These are phyloP conservation scores for Polyodon spathula DNA, from an alignment of 2,113 vertebrate species.

Conservation along the genomic window DNA sequence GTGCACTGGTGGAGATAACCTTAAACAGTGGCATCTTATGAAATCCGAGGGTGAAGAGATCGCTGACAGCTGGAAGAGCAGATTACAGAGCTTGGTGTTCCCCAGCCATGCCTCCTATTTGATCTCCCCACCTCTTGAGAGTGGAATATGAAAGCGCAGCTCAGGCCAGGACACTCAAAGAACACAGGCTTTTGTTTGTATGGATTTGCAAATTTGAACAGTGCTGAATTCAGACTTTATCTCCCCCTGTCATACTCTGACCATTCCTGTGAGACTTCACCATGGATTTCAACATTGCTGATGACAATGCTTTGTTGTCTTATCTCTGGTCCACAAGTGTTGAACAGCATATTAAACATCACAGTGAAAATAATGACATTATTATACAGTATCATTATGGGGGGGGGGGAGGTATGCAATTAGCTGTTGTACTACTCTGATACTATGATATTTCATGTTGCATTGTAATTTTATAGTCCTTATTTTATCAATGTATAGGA, in stretches of 20 bases:
- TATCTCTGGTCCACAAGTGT: slow-evolving; percentile 8
- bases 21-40: background rate
- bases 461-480: too few species aligned
- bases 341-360: background rate
- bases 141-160: slow-evolving; percentile 16
- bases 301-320: background rate
- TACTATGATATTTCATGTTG: too few species aligned
- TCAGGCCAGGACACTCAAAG: slow-evolving; percentile 20
- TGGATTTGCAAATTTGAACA: slow-evolving; percentile 29
- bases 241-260: slow-evolving; percentile 17
- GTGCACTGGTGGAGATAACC: background rate
- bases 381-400: too few species aligned
- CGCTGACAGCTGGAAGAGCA: background rate
- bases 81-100: background rate
- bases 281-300: slow-evolving; percentile 14
- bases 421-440: too few species aligned
- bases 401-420: too few species aligned
- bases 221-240: slow-evolving; percentile 29
- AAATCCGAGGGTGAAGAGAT: background rate
- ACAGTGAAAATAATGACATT: slow-evolving; percentile 1
- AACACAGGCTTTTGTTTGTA: slow-evolving; percentile 35
- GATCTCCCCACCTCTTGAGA: slow-evolving; percentile 8
- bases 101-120: slow-evolving; percentile 1
- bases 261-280: slow-evolving; percentile 4
- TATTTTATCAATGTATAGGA: too few species aligned